Evolutionary conservation across 1,140 invertebrate genomes (phyloP).

Genomic region (Rhyzopertha dominica): DNA sequence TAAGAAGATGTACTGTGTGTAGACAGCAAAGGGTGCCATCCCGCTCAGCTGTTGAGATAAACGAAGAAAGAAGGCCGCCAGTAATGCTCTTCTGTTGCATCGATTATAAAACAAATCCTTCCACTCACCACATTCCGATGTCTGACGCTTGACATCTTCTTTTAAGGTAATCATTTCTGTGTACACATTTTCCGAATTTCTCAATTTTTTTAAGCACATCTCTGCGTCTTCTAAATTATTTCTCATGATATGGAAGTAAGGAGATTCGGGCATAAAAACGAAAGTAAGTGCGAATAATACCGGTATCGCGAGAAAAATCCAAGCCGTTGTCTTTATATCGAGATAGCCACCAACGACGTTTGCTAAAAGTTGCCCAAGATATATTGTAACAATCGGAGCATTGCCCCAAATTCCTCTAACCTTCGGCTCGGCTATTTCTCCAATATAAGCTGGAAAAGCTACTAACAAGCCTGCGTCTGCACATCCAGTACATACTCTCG

Average conservation of each 20-base stretch:
- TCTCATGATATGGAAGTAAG: no score
- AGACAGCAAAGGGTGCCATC: conserved; percentile 57
- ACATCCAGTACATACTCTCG: conserved; percentile 20
- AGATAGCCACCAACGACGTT: no score
- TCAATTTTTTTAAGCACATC: conserved; percentile 15
- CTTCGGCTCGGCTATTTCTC: no score
- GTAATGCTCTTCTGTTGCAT: conserved; percentile 47
- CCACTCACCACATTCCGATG: conserved; percentile 26
- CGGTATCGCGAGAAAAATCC: no score
- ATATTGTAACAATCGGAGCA: no score
- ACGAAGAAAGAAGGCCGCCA: conserved; percentile 45
- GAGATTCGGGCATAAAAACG: no score
- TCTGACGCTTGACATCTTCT: conserved; percentile 22
- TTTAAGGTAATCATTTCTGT: conserved; percentile 21
- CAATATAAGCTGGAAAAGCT: no score
- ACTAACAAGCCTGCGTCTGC: no score
- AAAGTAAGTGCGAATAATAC: no score
- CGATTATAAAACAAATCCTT: conserved; percentile 38
- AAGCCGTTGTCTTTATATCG: no score
- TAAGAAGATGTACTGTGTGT: conserved; percentile 54
- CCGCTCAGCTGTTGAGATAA: conserved; percentile 59
- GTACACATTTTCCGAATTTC: conserved; percentile 40
- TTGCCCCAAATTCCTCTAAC: no score
- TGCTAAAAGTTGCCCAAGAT: no score
- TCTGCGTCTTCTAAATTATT: conserved; percentile 13